Base-by-base conservation (phyloP, 23 tunicate genomes). In the Oikopleura dioica region DNA sequence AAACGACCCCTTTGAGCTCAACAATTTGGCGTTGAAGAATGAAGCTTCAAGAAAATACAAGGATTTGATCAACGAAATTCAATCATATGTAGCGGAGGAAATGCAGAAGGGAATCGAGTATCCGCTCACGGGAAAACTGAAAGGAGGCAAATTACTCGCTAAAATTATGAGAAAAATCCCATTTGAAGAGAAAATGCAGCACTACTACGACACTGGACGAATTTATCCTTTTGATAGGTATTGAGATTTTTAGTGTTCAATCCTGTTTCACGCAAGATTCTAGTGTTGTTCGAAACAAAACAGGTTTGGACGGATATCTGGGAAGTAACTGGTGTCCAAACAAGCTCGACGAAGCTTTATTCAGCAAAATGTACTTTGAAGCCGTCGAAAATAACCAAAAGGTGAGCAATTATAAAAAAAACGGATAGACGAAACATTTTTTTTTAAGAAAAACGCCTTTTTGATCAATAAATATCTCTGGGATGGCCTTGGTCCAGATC, bases 1-100 rank as follows among this genome's bases (percentile, higher is more conserved):
- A 24, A 63, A 63, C 16, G 72, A 63, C 26, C 72, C 72, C 4
- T 63, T 63, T 28, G 72, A 63, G 72, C 33, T 63, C 33, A 63
- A 63, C 2, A 28, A 63, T 28, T 28, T 21, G 16, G 72, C 30
- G 5, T n/a, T n/a, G n/a, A 63, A 16, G 5, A 31, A 31, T 21
- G 2, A 23, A 21, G 5, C 29, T 16, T 16, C 29, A 5, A 63
- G 26, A 63, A 23, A 28, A 63, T 16, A 16, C 32, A 21, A 2
- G 72, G 33, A 23, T 63, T 31, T 63, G 5, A 23, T 16, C 29
- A 63, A 31, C 26, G 72, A 63, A 63, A 63, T 63, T 63, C 72
- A 63, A 24, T 21, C 72, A 12, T 63, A 63, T 63, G 33, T 63
- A 4, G 33, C 33, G 32, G 72, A 24, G 26, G 72, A 63, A 63